These are phyloP conservation scores for Nephrotoma flavescens DNA, from an alignment of 2,888 invertebrate species.

Conservation along the genomic window DNA sequence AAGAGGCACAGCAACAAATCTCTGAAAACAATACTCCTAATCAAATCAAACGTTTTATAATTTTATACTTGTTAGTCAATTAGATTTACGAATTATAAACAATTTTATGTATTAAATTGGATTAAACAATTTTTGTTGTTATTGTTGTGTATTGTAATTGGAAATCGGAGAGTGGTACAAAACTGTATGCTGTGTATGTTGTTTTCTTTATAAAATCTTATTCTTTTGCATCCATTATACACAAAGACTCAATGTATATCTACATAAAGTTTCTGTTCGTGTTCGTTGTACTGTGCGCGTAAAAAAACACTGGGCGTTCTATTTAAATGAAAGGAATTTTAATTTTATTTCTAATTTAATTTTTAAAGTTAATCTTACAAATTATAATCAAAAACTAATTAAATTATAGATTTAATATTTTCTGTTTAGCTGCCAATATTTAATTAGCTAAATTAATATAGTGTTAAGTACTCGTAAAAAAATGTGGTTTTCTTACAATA, in stretches of 20 bases:
- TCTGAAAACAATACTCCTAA: background rate
- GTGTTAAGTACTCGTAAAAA: background rate
- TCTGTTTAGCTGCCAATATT: background rate
- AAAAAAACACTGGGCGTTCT: background rate
- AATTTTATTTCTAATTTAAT: background rate
- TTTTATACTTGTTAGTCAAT: constrained; percentile 1
- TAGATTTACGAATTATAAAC: constrained; percentile 2
- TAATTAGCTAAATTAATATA: background rate
- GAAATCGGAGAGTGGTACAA: background rate
- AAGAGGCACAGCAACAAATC: background rate
- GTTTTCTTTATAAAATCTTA: background rate
- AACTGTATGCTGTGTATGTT: background rate
- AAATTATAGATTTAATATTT: background rate
- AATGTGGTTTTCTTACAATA: background rate
- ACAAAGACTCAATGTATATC: background rate
- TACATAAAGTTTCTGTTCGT: background rate
- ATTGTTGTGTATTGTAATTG: background rate
- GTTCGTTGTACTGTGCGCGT: background rate
- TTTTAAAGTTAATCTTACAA: background rate
- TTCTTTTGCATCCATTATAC: background rate
- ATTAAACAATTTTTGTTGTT: background rate
- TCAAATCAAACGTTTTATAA: background rate
- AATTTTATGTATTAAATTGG: constrained; percentile 1
- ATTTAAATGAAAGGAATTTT: background rate
- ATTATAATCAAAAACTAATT: background rate